These are phyloP conservation scores for Fundulus diaphanus DNA, from an alignment of 2,797 vertebrate species.

Conservation along the genomic window DNA sequence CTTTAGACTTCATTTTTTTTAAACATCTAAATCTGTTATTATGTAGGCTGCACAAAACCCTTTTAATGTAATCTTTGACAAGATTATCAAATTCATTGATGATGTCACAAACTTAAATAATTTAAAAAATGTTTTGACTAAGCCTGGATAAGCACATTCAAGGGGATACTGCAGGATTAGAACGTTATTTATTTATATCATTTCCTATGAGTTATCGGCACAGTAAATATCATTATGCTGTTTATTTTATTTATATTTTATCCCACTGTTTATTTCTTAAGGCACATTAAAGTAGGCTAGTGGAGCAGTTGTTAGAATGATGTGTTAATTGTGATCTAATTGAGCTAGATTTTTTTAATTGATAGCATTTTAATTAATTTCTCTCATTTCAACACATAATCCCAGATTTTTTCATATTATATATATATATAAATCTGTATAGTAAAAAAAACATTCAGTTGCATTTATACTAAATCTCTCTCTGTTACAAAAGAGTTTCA, in stretches of 20 bases:
- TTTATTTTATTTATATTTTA: slow-evolving; percentile 33
- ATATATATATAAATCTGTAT: too few species aligned
- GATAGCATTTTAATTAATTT: slow-evolving; percentile 5
- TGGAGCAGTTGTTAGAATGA: slow-evolving; percentile 3
- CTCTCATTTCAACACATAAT: slow-evolving; percentile 14
- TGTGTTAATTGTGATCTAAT: slow-evolving; percentile 18
- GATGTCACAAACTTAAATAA: slow-evolving; percentile 84
- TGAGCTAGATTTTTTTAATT: slow-evolving; percentile 16
- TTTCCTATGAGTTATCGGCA: slow-evolving; percentile 49
- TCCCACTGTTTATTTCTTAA: slow-evolving; percentile 34
- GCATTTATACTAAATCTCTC: background rate
- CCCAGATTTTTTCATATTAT: slow-evolving; percentile 13
- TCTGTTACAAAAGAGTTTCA: background rate
- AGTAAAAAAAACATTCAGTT: too few species aligned
- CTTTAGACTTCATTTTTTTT: slow-evolving; percentile 81
- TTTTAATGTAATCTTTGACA: slow-evolving; percentile 85
- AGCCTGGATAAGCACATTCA: slow-evolving; percentile 76
- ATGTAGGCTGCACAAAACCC: slow-evolving; percentile 73
- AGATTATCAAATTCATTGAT: slow-evolving; percentile 84
- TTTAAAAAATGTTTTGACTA: slow-evolving; percentile 75
- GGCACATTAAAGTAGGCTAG: slow-evolving; percentile 27
- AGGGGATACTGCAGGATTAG: slow-evolving; percentile 77
- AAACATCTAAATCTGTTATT: slow-evolving; percentile 84
- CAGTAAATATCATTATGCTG: slow-evolving; percentile 38
- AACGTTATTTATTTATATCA: slow-evolving; percentile 52